Percentiles rank a stretch among this genome's conserved stretches.
These are phyloP conservation scores for Lophotriccus pileatus DNA, from an alignment of 2,797 vertebrate species.

Conservation along the genomic window DNA sequence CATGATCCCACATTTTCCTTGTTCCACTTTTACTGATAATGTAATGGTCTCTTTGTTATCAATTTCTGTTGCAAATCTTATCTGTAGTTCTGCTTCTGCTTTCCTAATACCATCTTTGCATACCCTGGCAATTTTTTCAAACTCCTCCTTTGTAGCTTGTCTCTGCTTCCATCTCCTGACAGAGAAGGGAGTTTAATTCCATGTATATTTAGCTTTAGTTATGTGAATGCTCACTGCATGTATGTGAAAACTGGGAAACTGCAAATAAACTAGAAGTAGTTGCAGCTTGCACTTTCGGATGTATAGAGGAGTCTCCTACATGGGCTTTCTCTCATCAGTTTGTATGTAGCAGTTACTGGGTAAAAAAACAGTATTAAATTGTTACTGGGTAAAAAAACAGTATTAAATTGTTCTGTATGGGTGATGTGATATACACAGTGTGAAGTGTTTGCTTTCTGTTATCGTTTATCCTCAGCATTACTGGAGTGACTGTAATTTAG, in stretches of 20 bases:
- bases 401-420: neutral
- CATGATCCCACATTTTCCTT: neutral
- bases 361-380: neutral
- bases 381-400: neutral
- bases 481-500: neutral
- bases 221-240: neutral
- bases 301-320: neutral
- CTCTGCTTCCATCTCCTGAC: slow-evolving; percentile 45
- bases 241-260: neutral
- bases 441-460: neutral
- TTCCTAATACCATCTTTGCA: neutral
- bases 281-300: neutral
- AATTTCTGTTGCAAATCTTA: neutral
- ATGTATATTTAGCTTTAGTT: neutral
- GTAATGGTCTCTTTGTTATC: neutral
- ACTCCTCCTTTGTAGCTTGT: neutral
- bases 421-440: neutral
- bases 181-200: slow-evolving; percentile 1
- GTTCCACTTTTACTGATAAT: neutral
- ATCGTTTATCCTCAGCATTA: neutral
- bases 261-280: neutral
- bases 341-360: neutral
- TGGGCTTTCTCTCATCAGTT: neutral
- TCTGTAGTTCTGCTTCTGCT: neutral
- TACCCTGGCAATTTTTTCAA: neutral